Evolutionary conservation across 2,888 invertebrate species (phyloP), one percentile per base, ranked within the genome.

Genomic region (Chloroclysta siterata): DNA sequence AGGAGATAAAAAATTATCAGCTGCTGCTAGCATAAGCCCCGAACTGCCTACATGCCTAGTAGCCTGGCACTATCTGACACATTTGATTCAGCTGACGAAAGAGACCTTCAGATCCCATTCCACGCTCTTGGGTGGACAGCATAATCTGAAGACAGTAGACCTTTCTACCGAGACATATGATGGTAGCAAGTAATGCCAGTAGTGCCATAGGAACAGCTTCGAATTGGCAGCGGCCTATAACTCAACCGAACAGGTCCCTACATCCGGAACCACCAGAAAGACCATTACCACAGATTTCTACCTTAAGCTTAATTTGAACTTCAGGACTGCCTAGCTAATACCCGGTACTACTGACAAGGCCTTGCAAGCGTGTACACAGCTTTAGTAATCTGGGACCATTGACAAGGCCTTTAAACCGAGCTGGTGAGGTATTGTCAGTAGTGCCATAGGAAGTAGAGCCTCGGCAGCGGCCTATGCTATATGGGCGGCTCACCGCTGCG

Each of bases 401-500:
- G 8, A 39, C 46, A 46, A 46, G 46, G 15, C 46, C 46, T 17
- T 11, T 46, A 17, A 11, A 46, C 17, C 17, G 7, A 39, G 36
- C 22, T 44, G 44, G 15, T n/a, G n/a, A 44, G 44, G 14, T 5
- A 41, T 13, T 17, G 17, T 46, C 46, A 46, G 46, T 63, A 63
- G 44, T 62, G 53, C 65, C 65, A 63, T 71, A 83, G 61, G 78
- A 84, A 83, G 78, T 84, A 85, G 36, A 84, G 81, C 62, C 85
- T 74, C 42, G 83, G 83, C 63, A 84, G 80, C 8, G 80, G 84
- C 55, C 60, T 63, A 81, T 77, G 91, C 85, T 88, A 87, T 53
- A 83, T 81, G 62, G 68, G 58, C 63, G 88, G 94, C 95, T 95
- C 95, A 96, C 96, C 95, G 92, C 94, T 88, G 83, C 95, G 94